phyloP scores from a whole-genome alignment of 2,797 vertebrate species.

The Synanceia verrucosa region DNA sequence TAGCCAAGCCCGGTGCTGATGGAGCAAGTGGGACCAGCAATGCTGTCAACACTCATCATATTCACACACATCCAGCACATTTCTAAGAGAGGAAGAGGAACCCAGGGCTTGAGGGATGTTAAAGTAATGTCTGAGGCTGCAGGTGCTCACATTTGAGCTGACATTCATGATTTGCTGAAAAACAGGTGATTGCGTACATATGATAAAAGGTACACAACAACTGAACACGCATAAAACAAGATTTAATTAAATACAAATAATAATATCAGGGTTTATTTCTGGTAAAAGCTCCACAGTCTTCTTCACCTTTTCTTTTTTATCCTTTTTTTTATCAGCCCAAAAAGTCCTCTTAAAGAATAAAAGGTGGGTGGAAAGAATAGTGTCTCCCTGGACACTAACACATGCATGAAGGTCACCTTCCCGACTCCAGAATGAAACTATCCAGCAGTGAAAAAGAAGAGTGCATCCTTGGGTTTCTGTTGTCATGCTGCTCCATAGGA shows the following conservation, averaged over 20 bases:
- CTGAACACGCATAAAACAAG: neutral
- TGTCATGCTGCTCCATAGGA: conserved; percentile 2
- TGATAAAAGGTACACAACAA: neutral
- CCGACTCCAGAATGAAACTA: conserved; percentile 67
- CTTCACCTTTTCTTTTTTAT: neutral
- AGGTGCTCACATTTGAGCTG: neutral
- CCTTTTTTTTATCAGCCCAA: no score
- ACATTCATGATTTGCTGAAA: conserved; percentile 6
- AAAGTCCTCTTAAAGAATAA: conserved; percentile 4
- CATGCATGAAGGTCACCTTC: conserved; percentile 67
- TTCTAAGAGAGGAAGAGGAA: conserved; percentile 14
- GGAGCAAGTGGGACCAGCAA: conserved; percentile 35
- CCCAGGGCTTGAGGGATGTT: neutral
- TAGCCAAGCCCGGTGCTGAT: conserved; percentile 36
- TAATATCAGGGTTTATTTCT: neutral
- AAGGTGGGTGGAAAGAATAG: conserved; percentile 14
- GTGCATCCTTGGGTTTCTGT: conserved; percentile 20
- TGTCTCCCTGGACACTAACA: conserved; percentile 30
- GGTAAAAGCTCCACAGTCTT: neutral
- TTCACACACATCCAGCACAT: conserved; percentile 35
- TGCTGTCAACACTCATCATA: conserved; percentile 51
- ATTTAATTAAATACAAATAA: neutral
- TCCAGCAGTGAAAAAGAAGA: conserved; percentile 30
- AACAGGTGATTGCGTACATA: neutral
- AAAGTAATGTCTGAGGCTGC: conserved; percentile 11